Conservation (phyloP, 2,888 invertebrate species). For the Limnephilus lunatus region DNA sequence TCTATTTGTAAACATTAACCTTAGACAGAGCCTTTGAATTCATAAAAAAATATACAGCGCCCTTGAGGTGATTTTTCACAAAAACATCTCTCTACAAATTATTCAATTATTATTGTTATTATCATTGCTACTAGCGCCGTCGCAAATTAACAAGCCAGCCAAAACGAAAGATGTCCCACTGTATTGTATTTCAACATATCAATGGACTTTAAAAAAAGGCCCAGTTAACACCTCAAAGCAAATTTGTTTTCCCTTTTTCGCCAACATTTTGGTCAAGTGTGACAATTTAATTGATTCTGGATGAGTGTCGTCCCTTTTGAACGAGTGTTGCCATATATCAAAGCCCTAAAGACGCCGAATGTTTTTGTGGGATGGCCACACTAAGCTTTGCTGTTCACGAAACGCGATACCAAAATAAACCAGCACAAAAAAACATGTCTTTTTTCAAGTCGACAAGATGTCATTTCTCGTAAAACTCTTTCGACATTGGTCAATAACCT, state of each 20-base stretch:
- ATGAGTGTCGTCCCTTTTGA: conserved; percentile 1
- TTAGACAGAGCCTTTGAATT: no score
- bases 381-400: conserved; percentile 35
- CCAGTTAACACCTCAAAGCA: not conserved
- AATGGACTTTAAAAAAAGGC: not conserved
- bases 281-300: conserved; percentile 28
- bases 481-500: not conserved
- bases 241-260: not conserved
- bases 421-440: not conserved
- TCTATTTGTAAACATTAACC: no score
- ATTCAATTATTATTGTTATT: no score
- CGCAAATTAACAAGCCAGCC: not conserved
- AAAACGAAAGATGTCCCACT: not conserved
- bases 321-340: conserved; percentile 10
- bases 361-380: conserved; percentile 13
- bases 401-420: conserved; percentile 46
- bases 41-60: no score
- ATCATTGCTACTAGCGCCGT: not conserved
- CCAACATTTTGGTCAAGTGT: not conserved
- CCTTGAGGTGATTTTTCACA: no score
- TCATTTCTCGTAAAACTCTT: conserved; percentile 23
- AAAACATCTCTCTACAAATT: no score
- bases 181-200: not conserved
- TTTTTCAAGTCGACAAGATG: conserved; percentile 22
- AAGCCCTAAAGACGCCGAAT: conserved; percentile 2